Evolutionary conservation across 64 coral and sea anemone species (phyloP).

Genomic region (Montipora cactus): DNA sequence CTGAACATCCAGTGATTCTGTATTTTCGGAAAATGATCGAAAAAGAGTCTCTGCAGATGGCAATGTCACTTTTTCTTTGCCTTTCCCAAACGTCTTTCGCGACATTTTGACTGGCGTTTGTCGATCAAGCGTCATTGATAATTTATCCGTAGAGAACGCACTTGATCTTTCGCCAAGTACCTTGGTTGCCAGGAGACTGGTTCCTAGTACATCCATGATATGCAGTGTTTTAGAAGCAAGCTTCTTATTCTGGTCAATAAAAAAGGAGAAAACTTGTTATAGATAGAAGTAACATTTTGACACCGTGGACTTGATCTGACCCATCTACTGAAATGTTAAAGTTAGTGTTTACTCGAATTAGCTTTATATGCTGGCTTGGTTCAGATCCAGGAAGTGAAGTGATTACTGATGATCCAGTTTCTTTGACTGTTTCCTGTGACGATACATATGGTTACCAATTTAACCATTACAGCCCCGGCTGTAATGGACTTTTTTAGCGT

Average conservation of each 20-base stretch:
- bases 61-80: constrained; percentile 25
- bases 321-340: no score
- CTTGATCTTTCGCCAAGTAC: constrained; percentile 68
- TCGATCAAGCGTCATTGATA: constrained; percentile 45
- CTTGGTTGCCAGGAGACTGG: constrained; percentile 52
- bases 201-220: constrained; percentile 49
- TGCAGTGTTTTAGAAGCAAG: constrained; percentile 46
- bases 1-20: constrained; percentile 59
- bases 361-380: no score
- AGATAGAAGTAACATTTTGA: not conserved
- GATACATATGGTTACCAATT: no score
- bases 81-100: constrained; percentile 36
- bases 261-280: not conserved
- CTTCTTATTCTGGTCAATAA: not conserved
- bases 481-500: no score
- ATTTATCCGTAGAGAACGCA: constrained; percentile 7
- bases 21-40: not conserved
- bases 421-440: no score
- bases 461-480: no score
- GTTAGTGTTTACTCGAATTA: no score
- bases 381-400: no score
- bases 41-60: constrained; percentile 56
- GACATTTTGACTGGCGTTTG: constrained; percentile 40
- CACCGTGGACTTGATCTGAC: no score
- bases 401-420: no score